Evolutionary conservation across 2,113 vertebrate genomes (phyloP).

Genomic region (Cryptomyrus ogoouensis): DNA sequence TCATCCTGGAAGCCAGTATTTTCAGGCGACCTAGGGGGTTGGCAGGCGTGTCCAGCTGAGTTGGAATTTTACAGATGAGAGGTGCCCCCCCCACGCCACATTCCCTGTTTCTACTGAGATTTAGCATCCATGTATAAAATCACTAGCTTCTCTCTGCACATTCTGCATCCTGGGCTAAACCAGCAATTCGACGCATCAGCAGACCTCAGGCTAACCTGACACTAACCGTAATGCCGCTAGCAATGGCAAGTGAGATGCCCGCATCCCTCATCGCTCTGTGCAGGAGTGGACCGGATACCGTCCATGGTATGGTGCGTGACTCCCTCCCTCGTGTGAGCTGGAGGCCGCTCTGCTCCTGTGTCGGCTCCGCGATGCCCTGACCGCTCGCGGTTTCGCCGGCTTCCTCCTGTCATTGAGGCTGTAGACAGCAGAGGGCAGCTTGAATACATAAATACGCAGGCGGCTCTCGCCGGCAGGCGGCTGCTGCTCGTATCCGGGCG

Average conservation of each 20-base stretch:
- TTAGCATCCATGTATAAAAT: background rate
- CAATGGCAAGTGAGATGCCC: background rate
- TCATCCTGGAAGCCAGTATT: background rate
- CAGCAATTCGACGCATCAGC: background rate
- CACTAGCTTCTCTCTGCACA: background rate
- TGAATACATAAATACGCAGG: constrained; percentile 66
- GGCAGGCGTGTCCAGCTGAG: background rate
- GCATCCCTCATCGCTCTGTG: background rate
- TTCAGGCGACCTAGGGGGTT: background rate
- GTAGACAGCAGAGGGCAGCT: constrained; percentile 74
- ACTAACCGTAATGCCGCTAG: background rate
- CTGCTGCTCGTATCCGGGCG: background rate
- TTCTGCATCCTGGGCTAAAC: background rate
- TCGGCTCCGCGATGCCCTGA: background rate
- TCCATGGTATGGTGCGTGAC: background rate
- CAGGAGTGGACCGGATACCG: background rate
- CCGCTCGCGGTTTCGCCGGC: background rate
- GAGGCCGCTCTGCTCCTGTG: background rate
- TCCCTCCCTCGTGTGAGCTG: background rate
- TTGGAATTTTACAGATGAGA: background rate
- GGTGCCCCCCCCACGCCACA: background rate
- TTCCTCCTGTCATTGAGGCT: constrained; percentile 58
- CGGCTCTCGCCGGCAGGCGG: background rate
- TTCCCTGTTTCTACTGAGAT: background rate
- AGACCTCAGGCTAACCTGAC: background rate